A percentile compares a stretch with the other conserved stretches of the same genome.
These are phyloP conservation scores for Drosophila aldrichi DNA, from an alignment of 2,888 invertebrate genomes.

Conservation along the genomic window DNA sequence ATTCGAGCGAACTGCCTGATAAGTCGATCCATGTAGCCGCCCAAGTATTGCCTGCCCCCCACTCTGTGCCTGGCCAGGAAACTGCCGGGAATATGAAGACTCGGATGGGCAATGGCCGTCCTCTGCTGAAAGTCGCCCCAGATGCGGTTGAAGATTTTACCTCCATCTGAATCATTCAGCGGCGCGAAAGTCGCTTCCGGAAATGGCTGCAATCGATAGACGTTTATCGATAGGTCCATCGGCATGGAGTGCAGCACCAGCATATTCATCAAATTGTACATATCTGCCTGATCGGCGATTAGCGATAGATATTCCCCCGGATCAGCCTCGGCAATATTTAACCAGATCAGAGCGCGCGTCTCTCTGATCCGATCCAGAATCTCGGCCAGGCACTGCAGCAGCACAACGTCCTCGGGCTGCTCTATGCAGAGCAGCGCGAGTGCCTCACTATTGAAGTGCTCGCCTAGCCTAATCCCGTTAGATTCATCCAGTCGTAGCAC, in stretches of 20 bases:
- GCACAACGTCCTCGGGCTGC: not conserved
- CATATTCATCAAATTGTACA: slow-evolving; percentile 5
- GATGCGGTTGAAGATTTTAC: not conserved
- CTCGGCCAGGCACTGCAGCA: slow-evolving; percentile 23
- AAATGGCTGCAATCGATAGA: slow-evolving; percentile 22
- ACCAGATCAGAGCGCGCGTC: slow-evolving; percentile 29
- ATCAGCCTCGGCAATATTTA: not conserved
- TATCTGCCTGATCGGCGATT: not conserved
- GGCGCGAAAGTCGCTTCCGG: slow-evolving; percentile 20
- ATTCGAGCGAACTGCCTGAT: slow-evolving; percentile 19
- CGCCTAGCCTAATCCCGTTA: not conserved
- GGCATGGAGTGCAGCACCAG: slow-evolving; percentile 16
- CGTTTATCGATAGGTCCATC: not conserved
- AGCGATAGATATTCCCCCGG: rapidly evolving
- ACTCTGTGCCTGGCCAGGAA: not conserved
- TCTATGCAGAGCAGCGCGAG: slow-evolving; percentile 34
- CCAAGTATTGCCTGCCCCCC: not conserved
- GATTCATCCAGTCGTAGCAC: slow-evolving; percentile 7
- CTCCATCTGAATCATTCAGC: not conserved
- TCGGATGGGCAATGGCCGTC: not conserved
- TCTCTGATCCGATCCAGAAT: slow-evolving; percentile 23
- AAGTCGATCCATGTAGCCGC: slow-evolving; percentile 5
- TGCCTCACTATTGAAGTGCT: slow-evolving; percentile 1
- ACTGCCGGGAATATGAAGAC: slow-evolving; percentile 3
- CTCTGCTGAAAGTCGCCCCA: slow-evolving; percentile 20